Percentiles rank a stretch among this genome's conserved stretches.
Evolutionary conservation across 1,140 invertebrate species (phyloP).

Genomic region (Bombus confusus): DNA sequence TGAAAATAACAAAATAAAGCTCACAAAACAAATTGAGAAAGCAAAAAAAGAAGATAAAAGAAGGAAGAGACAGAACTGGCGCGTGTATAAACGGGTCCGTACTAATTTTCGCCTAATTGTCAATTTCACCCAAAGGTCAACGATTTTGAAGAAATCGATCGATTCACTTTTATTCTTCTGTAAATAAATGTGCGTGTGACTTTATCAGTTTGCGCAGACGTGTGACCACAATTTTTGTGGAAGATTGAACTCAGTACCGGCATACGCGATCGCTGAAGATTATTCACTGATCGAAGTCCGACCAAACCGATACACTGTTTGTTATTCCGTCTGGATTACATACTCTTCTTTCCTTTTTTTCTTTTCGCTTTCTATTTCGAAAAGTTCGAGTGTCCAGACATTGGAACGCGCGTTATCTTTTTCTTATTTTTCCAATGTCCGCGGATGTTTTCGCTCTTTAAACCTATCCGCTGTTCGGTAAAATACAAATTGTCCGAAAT

Average conservation of each 20-base stretch:
- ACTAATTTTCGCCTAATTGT: conserved; percentile 51
- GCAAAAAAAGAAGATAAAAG: neutral
- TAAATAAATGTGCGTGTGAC: conserved; percentile 50
- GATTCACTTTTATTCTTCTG: conserved; percentile 36
- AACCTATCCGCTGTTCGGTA: conserved; percentile 13
- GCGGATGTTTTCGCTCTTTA: neutral
- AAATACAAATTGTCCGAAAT: conserved; percentile 20
- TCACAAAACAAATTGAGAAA: neutral
- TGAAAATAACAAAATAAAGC: neutral
- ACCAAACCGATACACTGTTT: conserved; percentile 1
- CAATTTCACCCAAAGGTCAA: conserved; percentile 48
- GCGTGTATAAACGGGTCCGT: conserved; percentile 30
- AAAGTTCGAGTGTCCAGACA: neutral
- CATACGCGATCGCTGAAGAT: conserved; percentile 3
- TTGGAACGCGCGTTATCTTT: neutral
- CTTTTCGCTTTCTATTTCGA: conserved; percentile 7
- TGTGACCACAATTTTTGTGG: conserved; percentile 39
- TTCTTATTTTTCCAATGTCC: neutral
- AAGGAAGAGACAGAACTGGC: neutral
- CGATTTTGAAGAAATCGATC: conserved; percentile 17
- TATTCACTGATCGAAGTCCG: conserved; percentile 14
- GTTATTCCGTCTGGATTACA: conserved; percentile 7
- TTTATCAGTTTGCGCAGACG: conserved; percentile 38
- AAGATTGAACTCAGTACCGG: conserved; percentile 54
- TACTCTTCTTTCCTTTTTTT: neutral